phyloP scores from a whole-genome alignment of 2,888 invertebrate species.

The Drosophila engyochracea region DNA sequence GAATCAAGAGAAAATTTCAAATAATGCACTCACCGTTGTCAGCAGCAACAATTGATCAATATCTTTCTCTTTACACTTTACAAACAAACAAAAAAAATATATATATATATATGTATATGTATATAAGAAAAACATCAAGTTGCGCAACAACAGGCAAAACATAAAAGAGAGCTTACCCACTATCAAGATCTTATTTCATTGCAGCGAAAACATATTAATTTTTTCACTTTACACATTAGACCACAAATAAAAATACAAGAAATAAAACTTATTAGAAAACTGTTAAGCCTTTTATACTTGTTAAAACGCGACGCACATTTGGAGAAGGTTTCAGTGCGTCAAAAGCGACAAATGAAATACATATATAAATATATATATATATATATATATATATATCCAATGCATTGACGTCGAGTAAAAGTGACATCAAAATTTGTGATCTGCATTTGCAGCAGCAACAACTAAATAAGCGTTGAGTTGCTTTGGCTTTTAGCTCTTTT shows the following conservation, averaged over 20 bases:
- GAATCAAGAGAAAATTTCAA: not conserved
- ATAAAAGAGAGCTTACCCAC: not conserved
- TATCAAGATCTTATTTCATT: not conserved
- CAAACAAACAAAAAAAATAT: not conserved
- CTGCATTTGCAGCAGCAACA: not conserved
- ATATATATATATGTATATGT: not conserved
- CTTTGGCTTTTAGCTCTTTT: not conserved
- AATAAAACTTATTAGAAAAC: not conserved
- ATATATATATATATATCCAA: not conserved
- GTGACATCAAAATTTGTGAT: not conserved
- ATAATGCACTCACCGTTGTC: not conserved
- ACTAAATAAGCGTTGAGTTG: not conserved
- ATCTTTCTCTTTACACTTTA: constrained; percentile 1
- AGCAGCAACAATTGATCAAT: not conserved
- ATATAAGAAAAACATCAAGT: not conserved
- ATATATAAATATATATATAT: not conserved
- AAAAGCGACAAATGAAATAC: not conserved
- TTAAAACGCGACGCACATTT: not conserved
- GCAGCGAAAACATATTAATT: not conserved
- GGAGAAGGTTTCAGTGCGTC: not conserved
- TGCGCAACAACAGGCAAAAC: not conserved
- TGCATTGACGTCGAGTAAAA: not conserved
- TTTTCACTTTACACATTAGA: not conserved
- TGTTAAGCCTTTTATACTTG: not conserved
- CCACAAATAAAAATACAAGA: not conserved